Evolutionary conservation across 1,140 invertebrate species (phyloP).

Genomic region (Gryon sp.): DNA sequence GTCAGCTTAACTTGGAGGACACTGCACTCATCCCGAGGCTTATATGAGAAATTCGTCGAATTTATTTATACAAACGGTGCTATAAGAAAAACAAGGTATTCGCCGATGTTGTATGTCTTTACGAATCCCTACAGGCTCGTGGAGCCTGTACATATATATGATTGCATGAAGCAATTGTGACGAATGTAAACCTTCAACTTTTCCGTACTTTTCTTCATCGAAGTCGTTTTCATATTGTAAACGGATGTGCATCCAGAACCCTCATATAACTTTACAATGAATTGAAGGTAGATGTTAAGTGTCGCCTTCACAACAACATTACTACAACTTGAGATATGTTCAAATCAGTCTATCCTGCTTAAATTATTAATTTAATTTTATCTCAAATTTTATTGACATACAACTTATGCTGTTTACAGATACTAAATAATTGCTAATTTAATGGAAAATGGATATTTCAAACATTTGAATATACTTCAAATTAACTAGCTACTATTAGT

Average conservation of each 20-base stretch:
- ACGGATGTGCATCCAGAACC: constrained; percentile 23
- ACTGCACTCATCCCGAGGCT: constrained; percentile 9
- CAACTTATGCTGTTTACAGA: too few species aligned
- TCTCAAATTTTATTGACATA: too few species aligned
- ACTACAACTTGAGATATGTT: not conserved
- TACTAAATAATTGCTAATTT: too few species aligned
- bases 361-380: too few species aligned
- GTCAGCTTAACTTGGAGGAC: constrained; percentile 28
- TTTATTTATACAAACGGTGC: constrained; percentile 43
- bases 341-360: too few species aligned
- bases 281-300: constrained; percentile 25
- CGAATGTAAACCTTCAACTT: constrained; percentile 51
- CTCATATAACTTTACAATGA: constrained; percentile 8
- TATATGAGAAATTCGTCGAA: constrained; percentile 22
- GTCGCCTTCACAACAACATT: not conserved
- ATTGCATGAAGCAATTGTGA: constrained; percentile 44
- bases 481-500: too few species aligned
- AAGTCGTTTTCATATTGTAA: constrained; percentile 31
- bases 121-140: constrained; percentile 35
- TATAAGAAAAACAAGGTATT: constrained; percentile 33
- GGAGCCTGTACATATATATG: constrained; percentile 40
- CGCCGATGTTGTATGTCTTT: constrained; percentile 38
- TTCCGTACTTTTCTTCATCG: constrained; percentile 14
- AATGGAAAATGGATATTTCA: too few species aligned
- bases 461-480: too few species aligned